Conservation (phyloP, 1,140 invertebrate species). For the Armadillidium nasatum region DNA sequence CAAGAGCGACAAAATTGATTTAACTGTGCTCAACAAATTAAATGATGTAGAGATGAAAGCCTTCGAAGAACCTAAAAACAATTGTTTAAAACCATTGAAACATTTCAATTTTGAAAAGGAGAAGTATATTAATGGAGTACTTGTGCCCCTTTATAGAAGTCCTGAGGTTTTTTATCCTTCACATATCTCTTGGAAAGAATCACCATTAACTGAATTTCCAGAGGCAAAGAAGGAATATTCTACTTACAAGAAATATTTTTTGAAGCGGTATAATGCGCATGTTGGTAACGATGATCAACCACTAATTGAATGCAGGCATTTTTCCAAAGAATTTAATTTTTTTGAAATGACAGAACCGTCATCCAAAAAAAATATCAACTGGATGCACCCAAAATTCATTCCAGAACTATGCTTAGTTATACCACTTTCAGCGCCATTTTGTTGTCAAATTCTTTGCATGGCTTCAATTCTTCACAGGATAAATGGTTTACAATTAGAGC, state of each 20-base stretch:
- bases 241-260: conserved; percentile 30
- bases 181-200: conserved; percentile 26
- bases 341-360: conserved; percentile 14
- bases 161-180: conserved; percentile 27
- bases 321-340: conserved; percentile 35
- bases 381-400: conserved; percentile 25
- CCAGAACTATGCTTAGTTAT: conserved; percentile 39
- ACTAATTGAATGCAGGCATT: conserved; percentile 31
- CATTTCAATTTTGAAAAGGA: not conserved
- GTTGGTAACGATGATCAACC: conserved; percentile 28
- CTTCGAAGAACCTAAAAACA: no score
- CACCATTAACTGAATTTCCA: conserved; percentile 24
- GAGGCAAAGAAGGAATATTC: not conserved
- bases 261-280: not conserved
- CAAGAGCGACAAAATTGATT: not conserved
- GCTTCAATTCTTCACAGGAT: conserved; percentile 40
- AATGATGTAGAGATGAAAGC: no score
- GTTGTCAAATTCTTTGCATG: conserved; percentile 36
- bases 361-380: conserved; percentile 1
- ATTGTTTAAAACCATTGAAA: not conserved
- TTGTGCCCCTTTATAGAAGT: conserved; percentile 30
- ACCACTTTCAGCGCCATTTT: conserved; percentile 36
- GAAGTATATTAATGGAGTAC: conserved; percentile 30
- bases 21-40: no score
- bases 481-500: conserved; percentile 34